Evolutionary conservation across 1,140 invertebrate species (phyloP), one percentile per base, ranked within the genome.

Genomic region (Antheraea pernyi): DNA sequence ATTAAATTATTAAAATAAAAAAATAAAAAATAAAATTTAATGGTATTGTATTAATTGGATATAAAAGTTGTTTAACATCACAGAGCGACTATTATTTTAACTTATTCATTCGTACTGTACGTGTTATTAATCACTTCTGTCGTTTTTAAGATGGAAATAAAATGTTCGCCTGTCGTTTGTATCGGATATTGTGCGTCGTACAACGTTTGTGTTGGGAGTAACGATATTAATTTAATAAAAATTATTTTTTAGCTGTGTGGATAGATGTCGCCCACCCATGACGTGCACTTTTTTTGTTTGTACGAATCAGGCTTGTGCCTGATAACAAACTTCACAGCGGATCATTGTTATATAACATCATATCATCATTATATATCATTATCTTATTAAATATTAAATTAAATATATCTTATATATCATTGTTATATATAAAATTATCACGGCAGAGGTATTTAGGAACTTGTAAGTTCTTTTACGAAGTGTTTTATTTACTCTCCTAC

Each of bases 51-150:
- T 53, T 13, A 53, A 53, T 53, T 53, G 0, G 11, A 53, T 53
- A 53, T 53, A 53, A 53, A 53, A 53, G 46, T 53, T n/a, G 46
- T 53, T 53, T 53, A 13, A 53, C 46, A 53, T 53, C 46, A 53
- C 46, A 53, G 16, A 53, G 46, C 46, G 13, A 53, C 16, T 2
- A 53, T n/a, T 53, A 53, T 53, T 53, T 53, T 53, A 53, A 53
- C 46, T 53, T 53, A 53, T 53, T 53, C 16, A 11, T 53, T 53
- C 7, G 6, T 53, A 11, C 46, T 13, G 46, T 53, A 53, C 4
- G 9, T 53, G 16, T 11, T 53, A 53, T 53, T 53, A 53, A 53
- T 53, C 46, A n/a, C 46, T 53, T 13, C 46, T 53, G 46, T 53
- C 46, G 16, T 53, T 53, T 53, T n/a, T n/a, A 53, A 53, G 46